A percentile compares a stretch with the other conserved stretches of the same genome.
Conservation (phyloP, 1,140 invertebrate species). For the Microplitis mediator region DNA sequence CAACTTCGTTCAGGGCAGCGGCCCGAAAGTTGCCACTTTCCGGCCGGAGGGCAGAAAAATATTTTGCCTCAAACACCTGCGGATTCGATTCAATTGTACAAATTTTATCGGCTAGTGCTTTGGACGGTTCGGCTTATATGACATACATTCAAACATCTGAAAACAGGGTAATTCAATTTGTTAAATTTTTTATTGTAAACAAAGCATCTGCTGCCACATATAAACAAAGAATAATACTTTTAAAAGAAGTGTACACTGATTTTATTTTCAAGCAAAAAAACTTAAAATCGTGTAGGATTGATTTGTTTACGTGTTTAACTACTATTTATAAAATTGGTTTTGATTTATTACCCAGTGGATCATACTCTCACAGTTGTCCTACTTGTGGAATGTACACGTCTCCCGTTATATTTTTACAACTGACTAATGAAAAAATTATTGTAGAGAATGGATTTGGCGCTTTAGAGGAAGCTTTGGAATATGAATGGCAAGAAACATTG, state of each 20-base stretch:
- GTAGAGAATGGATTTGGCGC: background rate
- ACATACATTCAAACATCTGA: background rate
- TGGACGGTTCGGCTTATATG: background rate
- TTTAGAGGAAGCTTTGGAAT: background rate
- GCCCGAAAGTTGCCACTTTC: no score
- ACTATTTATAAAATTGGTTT: background rate
- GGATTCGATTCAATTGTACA: background rate
- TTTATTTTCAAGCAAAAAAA: background rate
- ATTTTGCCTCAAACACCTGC: background rate
- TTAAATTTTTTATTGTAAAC: background rate
- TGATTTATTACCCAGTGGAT: no score
- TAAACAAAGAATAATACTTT: background rate
- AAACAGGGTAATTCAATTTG: background rate
- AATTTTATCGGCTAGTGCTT: background rate
- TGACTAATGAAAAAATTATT: background rate
- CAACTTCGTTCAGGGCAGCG: no score
- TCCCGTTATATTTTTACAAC: background rate
- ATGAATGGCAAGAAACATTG: background rate
- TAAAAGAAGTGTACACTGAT: background rate
- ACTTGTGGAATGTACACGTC: background rate
- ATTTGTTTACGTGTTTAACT: background rate
- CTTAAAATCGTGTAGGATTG: background rate
- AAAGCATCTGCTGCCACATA: background rate
- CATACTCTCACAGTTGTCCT: background rate
- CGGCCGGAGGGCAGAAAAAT: no score